Conservation (phyloP, 2,888 invertebrate genomes). For the Mechanitis messenoides region DNA sequence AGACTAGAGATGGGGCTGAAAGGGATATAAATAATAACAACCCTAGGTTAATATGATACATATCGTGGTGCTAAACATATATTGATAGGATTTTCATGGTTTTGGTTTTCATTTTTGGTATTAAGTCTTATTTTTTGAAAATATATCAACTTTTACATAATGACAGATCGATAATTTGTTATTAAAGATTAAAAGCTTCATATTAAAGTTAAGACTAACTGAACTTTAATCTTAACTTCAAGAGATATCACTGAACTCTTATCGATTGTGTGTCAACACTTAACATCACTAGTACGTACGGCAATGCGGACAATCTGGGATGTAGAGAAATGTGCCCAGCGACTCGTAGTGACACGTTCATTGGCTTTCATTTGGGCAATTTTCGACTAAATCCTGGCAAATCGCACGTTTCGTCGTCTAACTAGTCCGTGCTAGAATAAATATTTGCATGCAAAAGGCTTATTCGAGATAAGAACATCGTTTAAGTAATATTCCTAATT, state of each 20-base stretch:
- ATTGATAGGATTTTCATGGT: too few species aligned
- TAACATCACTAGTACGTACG: conserved; percentile 52
- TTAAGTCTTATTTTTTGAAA: too few species aligned
- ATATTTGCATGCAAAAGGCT: conserved; percentile 11
- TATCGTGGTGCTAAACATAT: too few species aligned
- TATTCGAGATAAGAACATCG: not conserved
- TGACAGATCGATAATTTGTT: too few species aligned
- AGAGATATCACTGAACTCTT: not conserved
- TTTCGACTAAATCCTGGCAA: conserved; percentile 70
- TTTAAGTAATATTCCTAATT: too few species aligned
- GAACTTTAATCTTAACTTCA: not conserved
- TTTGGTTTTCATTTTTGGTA: too few species aligned
- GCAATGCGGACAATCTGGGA: conserved; percentile 73
- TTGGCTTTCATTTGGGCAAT: conserved; percentile 75
- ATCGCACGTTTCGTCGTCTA: conserved; percentile 53
- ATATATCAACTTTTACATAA: too few species aligned
- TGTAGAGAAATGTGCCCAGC: conserved; percentile 71
- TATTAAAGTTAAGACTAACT: too few species aligned
- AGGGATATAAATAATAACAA: not conserved
- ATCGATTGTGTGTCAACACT: conserved; percentile 23
- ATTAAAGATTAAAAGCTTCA: too few species aligned
- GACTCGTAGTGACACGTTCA: conserved; percentile 71
- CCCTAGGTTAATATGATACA: too few species aligned
- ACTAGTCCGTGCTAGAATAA: conserved; percentile 44
- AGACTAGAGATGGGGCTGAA: not conserved